Percentiles rank a stretch among this genome's conserved stretches.
Evolutionary conservation across 2,113 vertebrate genomes (phyloP).

Genomic region (Irena cyanogastra): DNA sequence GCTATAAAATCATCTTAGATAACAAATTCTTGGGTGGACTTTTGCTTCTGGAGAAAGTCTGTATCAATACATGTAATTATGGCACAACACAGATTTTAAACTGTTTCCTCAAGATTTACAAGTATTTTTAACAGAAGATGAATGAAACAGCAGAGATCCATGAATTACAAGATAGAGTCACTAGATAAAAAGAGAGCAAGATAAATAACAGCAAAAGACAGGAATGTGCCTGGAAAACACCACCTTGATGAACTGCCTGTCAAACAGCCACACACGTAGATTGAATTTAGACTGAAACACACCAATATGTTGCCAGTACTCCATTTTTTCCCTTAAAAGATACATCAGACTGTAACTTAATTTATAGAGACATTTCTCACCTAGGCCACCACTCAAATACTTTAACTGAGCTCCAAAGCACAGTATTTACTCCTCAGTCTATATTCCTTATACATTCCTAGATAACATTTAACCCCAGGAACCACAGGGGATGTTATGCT

Average conservation of each 20-base stretch:
- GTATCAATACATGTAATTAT: neutral
- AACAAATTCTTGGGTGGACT: neutral
- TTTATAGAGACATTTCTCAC: conserved; percentile 11
- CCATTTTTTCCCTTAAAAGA: neutral
- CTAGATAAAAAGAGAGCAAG: neutral
- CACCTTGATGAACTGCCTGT: neutral
- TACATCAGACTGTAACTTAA: neutral
- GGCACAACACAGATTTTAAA: neutral
- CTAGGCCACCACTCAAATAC: neutral
- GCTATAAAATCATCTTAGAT: neutral
- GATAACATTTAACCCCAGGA: conserved; percentile 38
- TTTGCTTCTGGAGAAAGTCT: neutral
- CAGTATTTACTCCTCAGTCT: neutral
- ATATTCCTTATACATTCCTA: neutral
- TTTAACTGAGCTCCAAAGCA: neutral
- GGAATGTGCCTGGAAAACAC: neutral
- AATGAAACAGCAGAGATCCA: neutral
- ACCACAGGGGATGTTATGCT: neutral
- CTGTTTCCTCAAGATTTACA: neutral
- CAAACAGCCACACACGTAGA: neutral
- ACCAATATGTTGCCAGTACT: neutral
- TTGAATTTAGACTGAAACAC: neutral
- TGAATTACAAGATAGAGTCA: neutral
- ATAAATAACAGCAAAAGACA: neutral
- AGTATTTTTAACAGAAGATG: neutral